These are phyloP conservation scores for Acholoe squamosa DNA, from an alignment of 2,888 invertebrate genomes.

Conservation along the genomic window DNA sequence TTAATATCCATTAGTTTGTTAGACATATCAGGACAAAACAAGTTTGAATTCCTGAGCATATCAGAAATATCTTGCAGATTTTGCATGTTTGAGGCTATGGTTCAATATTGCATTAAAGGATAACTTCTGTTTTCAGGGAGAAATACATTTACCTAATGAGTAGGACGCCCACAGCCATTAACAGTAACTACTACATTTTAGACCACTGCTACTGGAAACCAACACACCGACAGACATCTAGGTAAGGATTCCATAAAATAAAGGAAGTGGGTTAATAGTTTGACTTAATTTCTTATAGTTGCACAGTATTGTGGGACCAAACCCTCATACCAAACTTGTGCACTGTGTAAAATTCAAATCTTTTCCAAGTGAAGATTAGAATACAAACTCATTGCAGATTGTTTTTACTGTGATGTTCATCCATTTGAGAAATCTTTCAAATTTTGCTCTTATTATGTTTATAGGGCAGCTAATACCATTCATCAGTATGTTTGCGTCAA, in stretches of 20 bases:
- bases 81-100: background rate
- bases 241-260: conserved; percentile 73
- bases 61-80: too few species aligned
- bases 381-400: too few species aligned
- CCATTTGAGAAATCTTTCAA: background rate
- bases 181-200: conserved; percentile 85
- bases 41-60: too few species aligned
- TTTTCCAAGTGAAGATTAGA: too few species aligned
- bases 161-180: conserved; percentile 83
- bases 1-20: too few species aligned
- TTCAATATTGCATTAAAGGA: background rate
- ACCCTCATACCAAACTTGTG: too few species aligned
- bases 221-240: conserved; percentile 80
- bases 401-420: too few species aligned
- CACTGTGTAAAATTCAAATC: too few species aligned
- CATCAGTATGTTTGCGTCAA: conserved; percentile 83
- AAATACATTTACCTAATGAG: conserved; percentile 85
- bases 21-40: too few species aligned
- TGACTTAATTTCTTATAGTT: too few species aligned
- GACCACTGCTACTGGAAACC: conserved; percentile 84
- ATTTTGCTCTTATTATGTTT: background rate
- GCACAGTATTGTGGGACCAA: too few species aligned
- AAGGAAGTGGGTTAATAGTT: too few species aligned
- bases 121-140: conserved; percentile 82
- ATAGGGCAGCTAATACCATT: conserved; percentile 83